phyloP scores from a whole-genome alignment of 2,888 invertebrate species.

The Leptinotarsa juncta region DNA sequence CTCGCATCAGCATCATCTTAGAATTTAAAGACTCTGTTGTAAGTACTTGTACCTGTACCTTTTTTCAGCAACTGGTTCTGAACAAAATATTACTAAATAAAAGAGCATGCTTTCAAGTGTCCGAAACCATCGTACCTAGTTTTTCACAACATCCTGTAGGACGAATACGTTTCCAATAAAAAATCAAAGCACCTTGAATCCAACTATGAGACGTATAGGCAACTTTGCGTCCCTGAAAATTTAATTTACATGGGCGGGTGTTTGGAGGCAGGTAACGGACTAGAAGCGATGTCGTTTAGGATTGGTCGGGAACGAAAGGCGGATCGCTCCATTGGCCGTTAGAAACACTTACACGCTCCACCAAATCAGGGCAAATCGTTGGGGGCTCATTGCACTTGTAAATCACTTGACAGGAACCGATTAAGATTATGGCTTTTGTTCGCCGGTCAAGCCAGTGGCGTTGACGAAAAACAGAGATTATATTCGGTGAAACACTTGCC shows the following conservation, averaged over 20 bases:
- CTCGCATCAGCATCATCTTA: no score
- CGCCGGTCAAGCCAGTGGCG: not conserved
- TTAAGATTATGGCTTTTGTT: not conserved
- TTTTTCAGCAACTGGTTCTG: no score
- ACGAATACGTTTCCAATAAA: not conserved
- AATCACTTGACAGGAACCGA: conserved; percentile 11
- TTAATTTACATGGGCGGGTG: conserved; percentile 48
- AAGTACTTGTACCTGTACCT: no score
- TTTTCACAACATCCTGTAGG: no score
- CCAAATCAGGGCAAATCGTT: conserved; percentile 47
- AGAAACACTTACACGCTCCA: conserved; percentile 59
- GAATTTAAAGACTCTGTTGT: no score
- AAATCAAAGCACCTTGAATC: not conserved
- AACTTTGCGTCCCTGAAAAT: conserved; percentile 11
- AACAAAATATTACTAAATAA: no score
- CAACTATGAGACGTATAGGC: not conserved
- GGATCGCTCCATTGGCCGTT: conserved; percentile 57
- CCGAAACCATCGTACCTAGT: no score
- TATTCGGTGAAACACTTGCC: no score
- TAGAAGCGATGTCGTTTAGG: conserved; percentile 40
- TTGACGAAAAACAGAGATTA: not conserved
- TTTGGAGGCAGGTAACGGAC: conserved; percentile 44
- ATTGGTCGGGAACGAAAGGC: conserved; percentile 52
- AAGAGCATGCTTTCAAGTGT: no score
- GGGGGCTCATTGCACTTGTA: conserved; percentile 15